Evolutionary conservation across 2,797 vertebrate genomes (phyloP).

Genomic region (Cirrhinus molitorella): DNA sequence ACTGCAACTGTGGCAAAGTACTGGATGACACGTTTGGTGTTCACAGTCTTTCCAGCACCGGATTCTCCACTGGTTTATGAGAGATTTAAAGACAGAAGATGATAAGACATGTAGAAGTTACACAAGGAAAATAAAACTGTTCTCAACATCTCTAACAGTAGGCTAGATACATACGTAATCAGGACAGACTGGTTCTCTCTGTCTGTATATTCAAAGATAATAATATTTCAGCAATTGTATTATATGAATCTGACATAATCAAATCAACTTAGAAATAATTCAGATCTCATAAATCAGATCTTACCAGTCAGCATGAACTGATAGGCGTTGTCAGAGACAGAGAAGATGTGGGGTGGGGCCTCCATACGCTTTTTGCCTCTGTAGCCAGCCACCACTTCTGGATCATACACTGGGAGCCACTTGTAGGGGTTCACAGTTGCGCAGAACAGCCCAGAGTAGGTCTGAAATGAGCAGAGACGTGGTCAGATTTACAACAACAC

Average conservation of each 20-base stretch:
- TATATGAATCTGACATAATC: neutral
- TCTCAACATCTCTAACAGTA: neutral
- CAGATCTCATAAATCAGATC: neutral
- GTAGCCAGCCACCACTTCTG: slow-evolving; percentile 81
- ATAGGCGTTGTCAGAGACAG: slow-evolving; percentile 90
- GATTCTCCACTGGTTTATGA: slow-evolving; percentile 76
- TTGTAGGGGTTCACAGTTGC: slow-evolving; percentile 72
- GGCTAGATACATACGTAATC: slow-evolving; percentile 67
- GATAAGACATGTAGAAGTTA: neutral
- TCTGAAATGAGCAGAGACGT: slow-evolving; percentile 52
- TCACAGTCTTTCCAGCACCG: slow-evolving; percentile 83
- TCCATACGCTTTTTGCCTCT: slow-evolving; percentile 68
- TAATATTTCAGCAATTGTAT: neutral
- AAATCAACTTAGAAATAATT: too few species aligned
- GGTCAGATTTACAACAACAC: too few species aligned
- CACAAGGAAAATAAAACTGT: neutral
- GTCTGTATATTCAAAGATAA: slow-evolving; percentile 68
- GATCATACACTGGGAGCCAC: slow-evolving; percentile 73
- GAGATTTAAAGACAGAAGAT: neutral
- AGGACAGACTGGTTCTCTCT: slow-evolving; percentile 75
- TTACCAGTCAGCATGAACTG: slow-evolving; percentile 80
- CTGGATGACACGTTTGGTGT: slow-evolving; percentile 84
- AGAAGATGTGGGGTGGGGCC: slow-evolving; percentile 85
- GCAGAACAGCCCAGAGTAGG: slow-evolving; percentile 69
- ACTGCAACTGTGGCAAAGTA: slow-evolving; percentile 80